Conservation (phyloP, 2,113 vertebrate genomes). For the Gymnobelideus leadbeateri region DNA sequence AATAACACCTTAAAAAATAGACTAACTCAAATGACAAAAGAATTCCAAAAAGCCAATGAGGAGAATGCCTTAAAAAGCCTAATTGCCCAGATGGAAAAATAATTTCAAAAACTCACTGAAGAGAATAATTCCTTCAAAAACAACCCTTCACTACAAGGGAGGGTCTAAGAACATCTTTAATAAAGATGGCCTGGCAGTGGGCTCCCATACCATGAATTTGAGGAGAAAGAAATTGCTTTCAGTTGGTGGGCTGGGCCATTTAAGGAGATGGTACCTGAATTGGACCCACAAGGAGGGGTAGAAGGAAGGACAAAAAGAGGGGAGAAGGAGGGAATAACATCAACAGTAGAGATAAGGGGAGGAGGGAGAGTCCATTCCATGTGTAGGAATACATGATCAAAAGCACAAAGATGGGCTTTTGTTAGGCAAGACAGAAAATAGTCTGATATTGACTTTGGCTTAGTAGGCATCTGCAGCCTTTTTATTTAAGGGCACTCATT, state of each 20-base stretch:
- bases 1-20: no score
- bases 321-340: not conserved
- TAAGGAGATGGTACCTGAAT: not conserved
- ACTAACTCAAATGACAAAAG: no score
- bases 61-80: no score
- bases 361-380: not conserved
- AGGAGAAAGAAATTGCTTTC: not conserved
- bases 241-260: not conserved
- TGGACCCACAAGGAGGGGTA: not conserved
- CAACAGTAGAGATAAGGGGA: not conserved
- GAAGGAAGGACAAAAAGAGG: not conserved
- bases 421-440: not conserved
- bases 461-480: not conserved
- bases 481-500: not conserved
- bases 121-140: not conserved
- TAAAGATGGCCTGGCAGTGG: not conserved
- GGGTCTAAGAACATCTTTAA: not conserved
- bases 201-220: not conserved
- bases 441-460: not conserved
- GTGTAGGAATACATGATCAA: not conserved
- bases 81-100: no score
- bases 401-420: not conserved
- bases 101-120: no score
- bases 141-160: not conserved
- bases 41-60: no score